Evolutionary conservation across 2,888 invertebrate species (phyloP), one percentile per base, ranked within the genome.

Genomic region (Temnothorax ravouxi): DNA sequence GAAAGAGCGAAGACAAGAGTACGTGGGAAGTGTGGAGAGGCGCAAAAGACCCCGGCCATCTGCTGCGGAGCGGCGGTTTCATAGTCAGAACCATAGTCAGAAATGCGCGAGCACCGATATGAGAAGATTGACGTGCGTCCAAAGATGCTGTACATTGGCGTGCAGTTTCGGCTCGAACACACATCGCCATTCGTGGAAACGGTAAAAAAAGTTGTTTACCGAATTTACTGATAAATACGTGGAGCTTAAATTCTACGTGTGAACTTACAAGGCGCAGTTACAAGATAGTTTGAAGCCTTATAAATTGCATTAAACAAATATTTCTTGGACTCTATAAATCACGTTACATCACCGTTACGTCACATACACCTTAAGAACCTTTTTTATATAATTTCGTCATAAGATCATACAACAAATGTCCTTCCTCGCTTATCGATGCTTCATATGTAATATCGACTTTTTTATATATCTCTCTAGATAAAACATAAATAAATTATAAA

Each of bases 31-130:
- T 81, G 86, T 87, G 87, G 85, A 91, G 89, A 89, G 87, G 92
- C 89, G 92, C 91, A 91, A 91, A 90, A 91, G 92, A 89, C 89
- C 91, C 79, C 89, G 91, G 92, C 93, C 93, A 93, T 93, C 93
- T 93, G 79, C 79, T 72, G 92, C 91, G 85, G 89, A 67, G 18
- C 54, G 41, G 25, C 90, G 89, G 86, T 91, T 91, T 90, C 92
- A 88, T 88, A 88, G 89, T 87, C 88, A 88, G 86, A 88, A 89
- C 89, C 91, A 88, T 87, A 88, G 89, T 87, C 89, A 88, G 84
- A 88, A 89, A 85, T 87, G 84, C 86, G 79, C 85, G 83, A 87
- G 64, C 74, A 75, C 75, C 86, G 59, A 84, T 76, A 64, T 8
- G 81, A 83, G 88, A 85, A 86, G 81, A 83, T 87, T 86, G 91